Evolutionary conservation across 1,140 invertebrate genomes (phyloP), one percentile per base, ranked within the genome.

Genomic region (Ditylenchus dipsaci): DNA sequence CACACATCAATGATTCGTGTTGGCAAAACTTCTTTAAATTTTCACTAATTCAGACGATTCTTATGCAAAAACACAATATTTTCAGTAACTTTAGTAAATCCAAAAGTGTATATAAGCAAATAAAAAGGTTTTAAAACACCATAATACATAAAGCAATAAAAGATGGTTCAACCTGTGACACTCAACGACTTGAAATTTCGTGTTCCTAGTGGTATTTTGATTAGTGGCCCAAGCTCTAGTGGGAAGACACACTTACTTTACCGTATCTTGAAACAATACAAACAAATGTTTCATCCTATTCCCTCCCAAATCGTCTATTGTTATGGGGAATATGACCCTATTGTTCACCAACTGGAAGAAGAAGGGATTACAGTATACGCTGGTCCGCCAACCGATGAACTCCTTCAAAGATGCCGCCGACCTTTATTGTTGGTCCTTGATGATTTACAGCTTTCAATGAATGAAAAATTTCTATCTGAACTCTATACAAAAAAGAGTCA

Each of bases 261-360:
- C 17, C 23, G 42, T 5, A 23, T 66, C 13, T 19, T 66, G 0
- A 3, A 9, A 3, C 11, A 60, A 15, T 15, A 43, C 11, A 23
- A 66, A 5, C 29, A 66, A 19, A 9, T 66, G n/a, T 15, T 66
- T 17, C 29, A 13, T 0, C 65, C 65, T 11, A 0, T 3, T 0
- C 65, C 65, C 1, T 26, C 61, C 30, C 19, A 21, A 0, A 60
- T 66, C 0, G 1, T 66, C 1, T 66, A 43, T 27, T 66, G 65
- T 59, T 66, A 58, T 27, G 65, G 65, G n/a, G 23, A 66, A 60
- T 66, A 66, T 58, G 27, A 27, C 15, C 15, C 11, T 1, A 8
- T 23, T 21, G 49, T 66, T 1, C 21, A 15, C 0, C 21, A 61
- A 0, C 1, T 66, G 23, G 23, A 66, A 19, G 15, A 15, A 30